Evolutionary conservation across 1,140 invertebrate species (phyloP).

Genomic region (Drosophila pectinifera): DNA sequence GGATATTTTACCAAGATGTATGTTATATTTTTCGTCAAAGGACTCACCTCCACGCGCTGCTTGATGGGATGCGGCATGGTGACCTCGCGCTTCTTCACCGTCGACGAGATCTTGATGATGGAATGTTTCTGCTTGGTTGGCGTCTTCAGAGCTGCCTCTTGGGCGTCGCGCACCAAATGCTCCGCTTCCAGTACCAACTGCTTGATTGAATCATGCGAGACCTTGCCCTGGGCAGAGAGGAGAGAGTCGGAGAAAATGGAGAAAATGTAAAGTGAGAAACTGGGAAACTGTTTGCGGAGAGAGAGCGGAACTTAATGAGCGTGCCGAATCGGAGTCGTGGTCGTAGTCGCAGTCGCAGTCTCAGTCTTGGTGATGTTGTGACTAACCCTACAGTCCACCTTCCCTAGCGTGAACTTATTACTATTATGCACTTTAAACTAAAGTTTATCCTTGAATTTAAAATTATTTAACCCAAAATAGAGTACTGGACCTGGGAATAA

Average conservation of each 20-base stretch:
- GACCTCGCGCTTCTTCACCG: slow-evolving; percentile 82
- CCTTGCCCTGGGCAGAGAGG: slow-evolving; percentile 66
- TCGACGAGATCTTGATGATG: slow-evolving; percentile 81
- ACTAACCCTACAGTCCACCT: slow-evolving; percentile 21
- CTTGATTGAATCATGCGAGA: slow-evolving; percentile 85
- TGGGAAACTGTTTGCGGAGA: slow-evolving; percentile 10
- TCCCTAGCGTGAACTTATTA: neutral
- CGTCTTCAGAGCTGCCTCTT: slow-evolving; percentile 79
- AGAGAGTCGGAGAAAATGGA: slow-evolving; percentile 8
- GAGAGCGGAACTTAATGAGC: slow-evolving; percentile 66
- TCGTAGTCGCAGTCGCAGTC: slow-evolving; percentile 21
- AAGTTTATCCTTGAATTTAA: neutral
- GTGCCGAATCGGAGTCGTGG: slow-evolving; percentile 56
- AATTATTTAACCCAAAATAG: neutral
- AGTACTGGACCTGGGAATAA: too few species aligned
- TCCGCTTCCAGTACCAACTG: slow-evolving; percentile 84
- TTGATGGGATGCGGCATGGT: slow-evolving; percentile 78
- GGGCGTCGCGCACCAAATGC: slow-evolving; percentile 84
- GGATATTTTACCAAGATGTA: neutral
- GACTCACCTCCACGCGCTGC: slow-evolving; percentile 78
- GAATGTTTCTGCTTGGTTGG: slow-evolving; percentile 84
- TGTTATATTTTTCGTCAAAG: too few species aligned
- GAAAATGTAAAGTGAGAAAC: slow-evolving; percentile 16
- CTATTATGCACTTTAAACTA: too few species aligned
- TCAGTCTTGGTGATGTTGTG: slow-evolving; percentile 3